Evolutionary conservation across 1,140 invertebrate genomes (phyloP).

Genomic region (Protaetia brevitarsis): DNA sequence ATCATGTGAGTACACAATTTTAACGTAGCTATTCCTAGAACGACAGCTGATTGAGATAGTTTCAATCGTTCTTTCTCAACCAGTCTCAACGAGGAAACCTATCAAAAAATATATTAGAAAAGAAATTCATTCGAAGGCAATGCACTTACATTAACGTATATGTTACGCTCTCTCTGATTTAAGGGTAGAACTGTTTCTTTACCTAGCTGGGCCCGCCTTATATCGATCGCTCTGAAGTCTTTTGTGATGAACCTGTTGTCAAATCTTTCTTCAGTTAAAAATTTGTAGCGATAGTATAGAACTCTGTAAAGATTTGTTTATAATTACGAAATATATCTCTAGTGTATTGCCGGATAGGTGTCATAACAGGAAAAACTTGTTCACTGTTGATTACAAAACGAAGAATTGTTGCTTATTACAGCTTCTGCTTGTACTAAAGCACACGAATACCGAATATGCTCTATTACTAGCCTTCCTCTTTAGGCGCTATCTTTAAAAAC

Average conservation of each 20-base stretch:
- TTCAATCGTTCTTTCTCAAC: slow-evolving; percentile 58
- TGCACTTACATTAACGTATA: slow-evolving; percentile 59
- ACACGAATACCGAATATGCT: no score
- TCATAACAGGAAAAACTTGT: no score
- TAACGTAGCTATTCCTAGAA: slow-evolving; percentile 60
- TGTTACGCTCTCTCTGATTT: slow-evolving; percentile 59
- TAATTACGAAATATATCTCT: no score
- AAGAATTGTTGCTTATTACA: no score
- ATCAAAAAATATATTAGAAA: slow-evolving; percentile 33
- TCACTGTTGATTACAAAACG: no score
- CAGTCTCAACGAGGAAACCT: slow-evolving; percentile 60
- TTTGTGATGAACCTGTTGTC: slow-evolving; percentile 73
- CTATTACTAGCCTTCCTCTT: no score
- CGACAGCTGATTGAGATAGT: slow-evolving; percentile 58
- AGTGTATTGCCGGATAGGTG: no score
- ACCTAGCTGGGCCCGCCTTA: slow-evolving; percentile 57
- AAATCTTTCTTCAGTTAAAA: slow-evolving; percentile 65
- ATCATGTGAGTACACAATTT: slow-evolving; percentile 68
- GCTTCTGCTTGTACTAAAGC: no score
- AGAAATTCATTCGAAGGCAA: neutral
- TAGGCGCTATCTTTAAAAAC: no score
- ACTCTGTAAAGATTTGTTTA: slow-evolving; percentile 52
- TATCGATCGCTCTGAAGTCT: slow-evolving; percentile 66
- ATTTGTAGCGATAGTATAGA: slow-evolving; percentile 69
- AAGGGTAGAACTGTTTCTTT: slow-evolving; percentile 68